Base-by-base conservation (phyloP, 2,888 invertebrate genomes). In the Tetranychus piercei region DNA sequence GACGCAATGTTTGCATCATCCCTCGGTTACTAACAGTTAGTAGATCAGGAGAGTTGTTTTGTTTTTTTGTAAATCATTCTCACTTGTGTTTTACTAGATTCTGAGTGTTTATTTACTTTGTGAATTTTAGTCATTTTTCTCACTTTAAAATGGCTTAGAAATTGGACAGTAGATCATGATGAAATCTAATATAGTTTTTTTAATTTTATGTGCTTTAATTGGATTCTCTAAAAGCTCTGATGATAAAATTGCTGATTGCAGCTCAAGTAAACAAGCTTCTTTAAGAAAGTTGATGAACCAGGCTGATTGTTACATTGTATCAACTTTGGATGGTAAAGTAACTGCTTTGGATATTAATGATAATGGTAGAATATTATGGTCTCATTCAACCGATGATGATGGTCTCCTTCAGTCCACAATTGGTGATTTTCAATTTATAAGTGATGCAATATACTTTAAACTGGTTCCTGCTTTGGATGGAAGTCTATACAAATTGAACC, bases 391-490 rank as follows among this genome's bases (percentile, higher is more conserved):
- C 89, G 89, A 74, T 85, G 87, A 18, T 87, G 87, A 23, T 88
- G 91, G 0, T 85, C 76, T 95, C 78, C 85, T 95, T 55, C 90
- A 91, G 2, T 94, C 95, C 0, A 94, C 90, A 81, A 90, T 95
- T 80, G 92, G 92, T 81, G 88, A 88, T 80, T 85, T 91, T 79
- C 92, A 94, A 86, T 91, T 91, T 85, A 79, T 89, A 65, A 89
- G 89, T 75, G 89, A 90, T 81, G 93, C 92, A 1, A 89, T 91
- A 81, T 89, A 88, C 87, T 88, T 92, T 22, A 87, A 92, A 72
- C 86, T 96, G 81, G 93, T 97, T 80, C 97, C 96, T 1, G 94
- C 96, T 0, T 84, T 97, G 11, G 90, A 89, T 80, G 97, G 97
- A 1, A 88, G 89, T 4, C 85, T 97, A 73, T 97, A 94, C 84